These are phyloP conservation scores for Microcebus ravelobensis DNA, from an alignment of 2,113 vertebrate species.

Conservation along the genomic window DNA sequence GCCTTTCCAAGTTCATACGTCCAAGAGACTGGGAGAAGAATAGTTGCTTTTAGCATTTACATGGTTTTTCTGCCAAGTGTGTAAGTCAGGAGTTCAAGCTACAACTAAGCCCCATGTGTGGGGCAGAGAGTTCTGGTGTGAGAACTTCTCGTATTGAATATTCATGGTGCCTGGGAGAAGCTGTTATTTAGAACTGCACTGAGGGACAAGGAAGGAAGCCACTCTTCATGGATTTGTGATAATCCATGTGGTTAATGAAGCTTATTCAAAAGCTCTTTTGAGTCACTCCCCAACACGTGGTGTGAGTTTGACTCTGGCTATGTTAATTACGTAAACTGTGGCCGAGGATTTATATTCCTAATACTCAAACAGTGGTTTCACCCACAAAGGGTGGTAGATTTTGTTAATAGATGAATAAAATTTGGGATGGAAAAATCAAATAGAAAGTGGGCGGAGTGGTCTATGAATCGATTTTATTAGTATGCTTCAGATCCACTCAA, in stretches of 20 bases:
- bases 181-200: not conserved
- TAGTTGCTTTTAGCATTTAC: conserved; percentile 28
- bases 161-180: not conserved
- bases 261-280: too few relatives aligned
- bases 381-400: not conserved
- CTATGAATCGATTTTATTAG: not conserved
- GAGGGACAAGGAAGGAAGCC: not conserved
- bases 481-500: not conserved
- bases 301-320: not conserved
- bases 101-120: not conserved
- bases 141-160: not conserved
- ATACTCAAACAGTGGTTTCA: not conserved
- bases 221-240: not conserved
- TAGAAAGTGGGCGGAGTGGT: not conserved
- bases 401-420: not conserved
- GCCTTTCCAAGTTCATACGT: not conserved
- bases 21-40: not conserved
- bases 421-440: not conserved
- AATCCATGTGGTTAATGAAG: not conserved
- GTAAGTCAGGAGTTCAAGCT: not conserved
- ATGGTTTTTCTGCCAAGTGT: not conserved
- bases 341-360: not conserved
- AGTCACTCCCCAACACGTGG: too few relatives aligned
- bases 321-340: not conserved
- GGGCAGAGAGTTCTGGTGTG: not conserved